Conservation (phyloP, 2,113 vertebrate species). For the Synodontis membranacea region DNA sequence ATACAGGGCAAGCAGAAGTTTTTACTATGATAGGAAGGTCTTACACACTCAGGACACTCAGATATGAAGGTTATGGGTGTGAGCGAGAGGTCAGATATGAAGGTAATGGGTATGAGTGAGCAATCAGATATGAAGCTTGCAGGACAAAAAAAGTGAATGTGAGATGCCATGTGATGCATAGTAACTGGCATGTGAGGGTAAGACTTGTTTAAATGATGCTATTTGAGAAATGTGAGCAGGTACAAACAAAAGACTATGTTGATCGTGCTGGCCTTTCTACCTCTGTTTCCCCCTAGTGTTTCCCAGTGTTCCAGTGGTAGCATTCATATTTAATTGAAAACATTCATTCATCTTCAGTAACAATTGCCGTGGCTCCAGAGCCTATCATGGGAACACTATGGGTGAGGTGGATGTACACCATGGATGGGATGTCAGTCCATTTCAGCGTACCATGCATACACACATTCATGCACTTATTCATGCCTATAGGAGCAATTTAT, state of each 20-base stretch:
- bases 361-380: background rate
- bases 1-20: background rate
- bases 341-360: background rate
- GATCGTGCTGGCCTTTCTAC: background rate
- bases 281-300: background rate
- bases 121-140: background rate
- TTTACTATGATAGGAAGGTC: background rate
- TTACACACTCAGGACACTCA: too few relatives aligned
- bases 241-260: background rate
- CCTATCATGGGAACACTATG: background rate
- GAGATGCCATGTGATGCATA: background rate
- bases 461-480: background rate
- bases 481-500: background rate
- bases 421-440: background rate
- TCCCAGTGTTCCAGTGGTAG: background rate
- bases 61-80: background rate
- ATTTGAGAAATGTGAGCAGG: background rate
- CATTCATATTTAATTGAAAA: background rate
- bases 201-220: background rate
- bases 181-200: background rate
- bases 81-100: background rate
- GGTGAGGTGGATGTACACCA: too few relatives aligned
- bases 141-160: background rate
- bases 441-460: background rate
- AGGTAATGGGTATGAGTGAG: background rate